Evolutionary conservation across 2,888 invertebrate species (phyloP).

Genomic region (Neocrepidodera transversa): DNA sequence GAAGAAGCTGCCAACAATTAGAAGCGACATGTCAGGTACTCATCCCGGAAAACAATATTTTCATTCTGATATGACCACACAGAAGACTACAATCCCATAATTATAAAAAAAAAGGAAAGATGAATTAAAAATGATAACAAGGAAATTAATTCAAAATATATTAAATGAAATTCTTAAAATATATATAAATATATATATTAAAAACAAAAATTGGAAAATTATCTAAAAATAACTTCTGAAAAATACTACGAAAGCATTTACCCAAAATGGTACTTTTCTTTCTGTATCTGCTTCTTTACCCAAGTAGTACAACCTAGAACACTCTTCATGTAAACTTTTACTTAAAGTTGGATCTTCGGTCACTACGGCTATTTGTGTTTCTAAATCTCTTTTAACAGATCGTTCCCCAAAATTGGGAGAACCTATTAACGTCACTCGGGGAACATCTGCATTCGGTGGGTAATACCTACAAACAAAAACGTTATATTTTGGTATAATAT

Average conservation of each 20-base stretch:
- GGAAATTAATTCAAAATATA: no score
- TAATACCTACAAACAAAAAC: constrained; percentile 71
- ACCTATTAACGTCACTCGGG: constrained; percentile 86
- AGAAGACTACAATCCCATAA: no score
- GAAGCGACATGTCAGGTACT: no score
- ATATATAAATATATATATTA: no score
- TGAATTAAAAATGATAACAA: no score
- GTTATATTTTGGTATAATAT: no score
- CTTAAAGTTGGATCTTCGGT: constrained; percentile 75
- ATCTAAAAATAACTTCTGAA: constrained; percentile 66
- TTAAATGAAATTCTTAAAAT: no score
- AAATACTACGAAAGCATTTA: constrained; percentile 74
- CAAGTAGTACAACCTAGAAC: constrained; percentile 71
- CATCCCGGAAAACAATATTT: no score
- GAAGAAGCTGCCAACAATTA: no score
- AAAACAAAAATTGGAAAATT: neutral
- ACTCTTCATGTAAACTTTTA: constrained; percentile 76
- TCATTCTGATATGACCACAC: no score
- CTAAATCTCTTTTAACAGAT: constrained; percentile 90
- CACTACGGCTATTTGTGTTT: constrained; percentile 89
- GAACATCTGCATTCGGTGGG: constrained; percentile 71
- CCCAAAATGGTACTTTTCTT: constrained; percentile 81
- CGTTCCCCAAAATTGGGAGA: constrained; percentile 95
- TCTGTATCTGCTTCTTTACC: constrained; percentile 70
- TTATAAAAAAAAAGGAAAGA: no score